Base-by-base conservation (phyloP, 1,140 invertebrate species). In the Archegozetes longisetosus region DNA sequence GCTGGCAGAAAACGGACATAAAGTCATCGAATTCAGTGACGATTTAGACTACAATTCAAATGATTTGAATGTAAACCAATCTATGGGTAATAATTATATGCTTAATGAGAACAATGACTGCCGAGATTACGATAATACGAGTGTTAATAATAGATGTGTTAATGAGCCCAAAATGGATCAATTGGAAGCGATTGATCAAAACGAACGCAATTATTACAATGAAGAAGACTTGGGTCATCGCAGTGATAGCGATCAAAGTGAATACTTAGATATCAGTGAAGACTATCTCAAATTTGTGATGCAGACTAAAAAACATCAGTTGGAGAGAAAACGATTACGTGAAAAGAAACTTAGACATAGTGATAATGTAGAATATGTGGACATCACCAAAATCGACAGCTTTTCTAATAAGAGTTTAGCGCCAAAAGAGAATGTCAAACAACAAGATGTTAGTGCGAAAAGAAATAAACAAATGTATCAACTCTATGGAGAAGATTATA, bases 401-500 rank as follows among this genome's bases (percentile, higher is more conserved):
- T 40, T 40, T 40, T 40, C 32, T 17, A 6, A 17, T 17, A 6
- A 17, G 6, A 40, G 32, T 40, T 9, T 40, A 9, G 32, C 32
- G 6, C 32, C 32, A 17, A 40, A 40, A 40, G 17, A 40, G 32
- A 40, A 40, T 40, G 32, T 40, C 6, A 40, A 40, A 40, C 6
- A 40, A 40, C 6, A 17, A 9, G 32, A 40, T 40, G 6, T 9
- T 17, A 17, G 17, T 17, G 6, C 17, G 32, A 40, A 40, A 40
- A 6, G 32, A 40, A 26, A 49, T 12, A 24, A 63, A 47, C n/a
- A n/a, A n/a, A 61, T 63, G 58, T 32, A 54, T 50, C 22, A 62
- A n/a, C 29, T 63, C 23, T 63, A 63, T 51, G 63, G 60, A 26
- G 69, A 75, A 24, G 73, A 71, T 17, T 78, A 80, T 66, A 72